Evolutionary conservation across 2,113 vertebrate genomes (phyloP), one percentile per base, ranked within the genome.

Genomic region (Urocitellus parryii): DNA sequence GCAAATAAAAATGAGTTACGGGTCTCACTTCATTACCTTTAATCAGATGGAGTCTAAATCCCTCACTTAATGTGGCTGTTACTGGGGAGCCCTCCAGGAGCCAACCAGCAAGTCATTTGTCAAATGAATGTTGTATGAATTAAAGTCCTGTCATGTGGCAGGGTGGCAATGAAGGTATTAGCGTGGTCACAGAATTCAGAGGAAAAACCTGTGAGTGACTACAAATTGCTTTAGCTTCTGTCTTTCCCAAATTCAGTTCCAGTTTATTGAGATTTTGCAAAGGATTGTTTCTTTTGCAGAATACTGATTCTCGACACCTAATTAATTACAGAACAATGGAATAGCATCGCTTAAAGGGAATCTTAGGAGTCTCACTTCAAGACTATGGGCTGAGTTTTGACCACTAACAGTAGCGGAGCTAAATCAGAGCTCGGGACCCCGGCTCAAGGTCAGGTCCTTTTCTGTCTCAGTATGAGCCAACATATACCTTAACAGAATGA

Each of bases 11-110:
- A 27, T 1, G 37, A 95, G 86, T 29, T 27, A 42, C 63, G 63
- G 58, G 74, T 86, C 87, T 87, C 78, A 70, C 24, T 95, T 97
- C 1, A 0, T 91, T 92, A 82, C 80, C 70, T 98, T 91, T 96
- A 95, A 74, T 94, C 73, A 70, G 61, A 58, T 7, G 10, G 67
- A 94, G 8, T 65, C 65, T 79, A 88, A 80, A 24, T 95, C 76
- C 32, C 74, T 92, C 81, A 61, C 51, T 95, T 48, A 34, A 51
- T 79, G 22, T 2, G 24, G 51, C 17, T 51, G 9, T 61, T 58
- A 34, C 74, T 61, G 1, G 10, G 45, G 76, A 67, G 81, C 22
- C 42, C 67, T 63, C 17, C 34, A 27, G 53, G 82, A 70, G 56
- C 27, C 94, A 89, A n/a, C 42, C 91, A 92, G 27, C 48, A 92